Evolutionary conservation across 2,888 invertebrate species (phyloP).

Genomic region (Didymodactylos carnosus): DNA sequence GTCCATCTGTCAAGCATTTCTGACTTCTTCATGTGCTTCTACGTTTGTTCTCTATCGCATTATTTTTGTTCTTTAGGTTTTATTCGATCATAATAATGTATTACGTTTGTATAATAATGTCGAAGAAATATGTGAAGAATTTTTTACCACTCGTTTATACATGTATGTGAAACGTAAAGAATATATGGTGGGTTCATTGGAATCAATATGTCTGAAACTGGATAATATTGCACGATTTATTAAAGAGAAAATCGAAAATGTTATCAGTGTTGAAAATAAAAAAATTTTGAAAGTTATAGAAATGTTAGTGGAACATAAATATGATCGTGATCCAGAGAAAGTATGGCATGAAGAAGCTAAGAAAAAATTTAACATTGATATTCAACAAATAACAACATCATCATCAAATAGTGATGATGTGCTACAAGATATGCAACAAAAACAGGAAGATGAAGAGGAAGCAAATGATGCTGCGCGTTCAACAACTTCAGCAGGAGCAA

Average conservation of each 20-base stretch:
- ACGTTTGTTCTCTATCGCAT: too few species aligned
- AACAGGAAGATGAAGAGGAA: slow-evolving; percentile 20
- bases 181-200: slow-evolving; percentile 66
- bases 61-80: too few species aligned
- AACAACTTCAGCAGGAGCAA: neutral
- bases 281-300: slow-evolving; percentile 22
- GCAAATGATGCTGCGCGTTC: slow-evolving; percentile 15
- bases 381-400: neutral
- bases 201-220: slow-evolving; percentile 67
- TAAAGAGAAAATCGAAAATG: slow-evolving; percentile 76
- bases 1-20: too few species aligned
- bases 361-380: neutral
- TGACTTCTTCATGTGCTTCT: too few species aligned
- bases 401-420: slow-evolving; percentile 18
- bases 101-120: slow-evolving; percentile 53
- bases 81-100: slow-evolving; percentile 47
- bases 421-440: slow-evolving; percentile 16
- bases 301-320: slow-evolving; percentile 26
- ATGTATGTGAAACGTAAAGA: slow-evolving; percentile 68
- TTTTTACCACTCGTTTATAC: slow-evolving; percentile 56
- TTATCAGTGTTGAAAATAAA: slow-evolving; percentile 40
- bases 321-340: slow-evolving; percentile 42
- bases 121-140: slow-evolving; percentile 59
- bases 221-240: slow-evolving; percentile 86
- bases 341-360: slow-evolving; percentile 41